Evolutionary conservation across 2,888 invertebrate genomes (phyloP).

Genomic region (Drosophila paracracens): DNA sequence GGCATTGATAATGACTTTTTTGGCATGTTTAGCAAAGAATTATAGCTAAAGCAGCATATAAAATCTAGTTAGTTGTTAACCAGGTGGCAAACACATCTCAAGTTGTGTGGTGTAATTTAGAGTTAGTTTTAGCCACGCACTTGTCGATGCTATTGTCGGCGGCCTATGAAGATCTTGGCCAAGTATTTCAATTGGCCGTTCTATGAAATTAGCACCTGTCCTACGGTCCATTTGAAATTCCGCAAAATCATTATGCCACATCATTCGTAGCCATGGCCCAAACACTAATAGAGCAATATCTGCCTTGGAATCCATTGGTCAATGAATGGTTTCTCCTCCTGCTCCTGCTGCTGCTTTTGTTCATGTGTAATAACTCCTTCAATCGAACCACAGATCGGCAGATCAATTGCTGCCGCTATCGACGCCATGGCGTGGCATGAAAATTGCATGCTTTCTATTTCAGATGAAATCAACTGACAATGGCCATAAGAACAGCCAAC

Average conservation of each 20-base stretch:
- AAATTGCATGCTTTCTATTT: conserved; percentile 81
- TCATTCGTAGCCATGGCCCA: conserved; percentile 63
- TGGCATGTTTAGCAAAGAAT: not conserved
- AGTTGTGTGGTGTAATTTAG: conserved; percentile 65
- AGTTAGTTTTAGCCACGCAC: conserved; percentile 76
- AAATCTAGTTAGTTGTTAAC: conserved; percentile 16
- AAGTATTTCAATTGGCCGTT: conserved; percentile 80
- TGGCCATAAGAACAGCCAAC: conserved; percentile 63
- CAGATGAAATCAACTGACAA: conserved; percentile 80
- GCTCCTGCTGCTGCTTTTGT: conserved; percentile 46
- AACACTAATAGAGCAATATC: conserved; percentile 79
- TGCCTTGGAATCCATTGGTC: conserved; percentile 47
- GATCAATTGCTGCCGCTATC: conserved; percentile 80
- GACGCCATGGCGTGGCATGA: conserved; percentile 74
- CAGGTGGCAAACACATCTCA: conserved; percentile 10
- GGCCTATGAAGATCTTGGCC: conserved; percentile 61
- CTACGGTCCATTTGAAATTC: conserved; percentile 81
- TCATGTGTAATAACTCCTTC: conserved; percentile 81
- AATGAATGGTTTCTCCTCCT: conserved; percentile 42
- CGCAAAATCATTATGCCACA: conserved; percentile 81
- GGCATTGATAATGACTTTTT: not conserved
- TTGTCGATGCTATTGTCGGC: conserved; percentile 65
- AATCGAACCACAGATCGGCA: conserved; percentile 74
- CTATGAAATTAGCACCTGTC: conserved; percentile 83
- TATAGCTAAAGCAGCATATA: not conserved